Evolutionary conservation across 2,888 invertebrate species (phyloP), one percentile per base, ranked within the genome.

Genomic region (Scaptomyza polygonia): DNA sequence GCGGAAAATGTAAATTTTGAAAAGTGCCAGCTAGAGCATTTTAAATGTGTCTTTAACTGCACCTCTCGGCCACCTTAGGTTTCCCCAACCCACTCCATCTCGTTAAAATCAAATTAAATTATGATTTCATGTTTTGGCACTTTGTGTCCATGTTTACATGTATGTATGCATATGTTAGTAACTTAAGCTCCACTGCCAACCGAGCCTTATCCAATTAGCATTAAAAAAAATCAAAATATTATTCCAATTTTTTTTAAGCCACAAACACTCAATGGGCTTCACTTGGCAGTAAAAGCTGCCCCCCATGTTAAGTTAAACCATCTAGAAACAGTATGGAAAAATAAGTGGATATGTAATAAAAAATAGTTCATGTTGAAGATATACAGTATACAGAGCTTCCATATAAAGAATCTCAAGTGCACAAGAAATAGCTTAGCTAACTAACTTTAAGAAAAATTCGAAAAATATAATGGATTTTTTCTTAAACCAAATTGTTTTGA

Each of bases 41-140:
- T 55, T 55, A 14, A 63, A 40, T 67, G 51, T 36, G 45, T 36
- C 40, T 18, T 40, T 44, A 49, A 27, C 42, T 45, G 48, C 57
- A 42, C 45, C 47, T 27, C 18, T 45, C 21, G 36, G 47, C 25
- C 48, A 52, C 39, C 21, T 32, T 11, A 16, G 32, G 42, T 30
- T 44, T 54, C 36, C 39, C 14, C 14, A 14, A 7, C 39, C 16
- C 16, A 39, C 39, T 21, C 29, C 16, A 39, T 18, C 78, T 78
- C 58, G 76, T 76, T 78, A 71, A 72, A 78, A 80, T 58, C 65
- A 64, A 80, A 81, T 81, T 77, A 79, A 67, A 73, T 79, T 80
- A 83, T 86, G 78, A 83, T 70, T 79, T 81, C 81, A 79, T 83
- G 83, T 86, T 83, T 84, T 71, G 85, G 82, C 85, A 77, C 72